Conservation (phyloP, 2,888 invertebrate species). For the Antitype chi region DNA sequence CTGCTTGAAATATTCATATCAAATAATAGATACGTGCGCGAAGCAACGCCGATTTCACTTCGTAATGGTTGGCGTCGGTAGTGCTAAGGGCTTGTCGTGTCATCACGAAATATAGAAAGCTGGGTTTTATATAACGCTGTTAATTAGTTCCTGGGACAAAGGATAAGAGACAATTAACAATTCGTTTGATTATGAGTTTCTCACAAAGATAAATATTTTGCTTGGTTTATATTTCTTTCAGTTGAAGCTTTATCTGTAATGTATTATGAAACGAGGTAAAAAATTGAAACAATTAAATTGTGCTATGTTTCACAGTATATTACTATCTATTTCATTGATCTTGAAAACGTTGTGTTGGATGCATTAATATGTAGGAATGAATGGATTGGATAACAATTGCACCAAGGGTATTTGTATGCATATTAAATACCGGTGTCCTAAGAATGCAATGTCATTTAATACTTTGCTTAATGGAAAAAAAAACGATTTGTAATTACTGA, state of each 20-base stretch:
- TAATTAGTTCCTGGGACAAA: constrained; percentile 45
- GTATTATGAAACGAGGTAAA: constrained; percentile 7
- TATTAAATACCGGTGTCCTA: constrained; percentile 43
- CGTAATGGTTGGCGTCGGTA: constrained; percentile 46
- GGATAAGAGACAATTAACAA: constrained; percentile 28
- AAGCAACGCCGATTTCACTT: constrained; percentile 69
- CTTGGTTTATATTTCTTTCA: not conserved
- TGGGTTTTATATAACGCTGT: constrained; percentile 44
- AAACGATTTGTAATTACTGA: constrained; percentile 25
- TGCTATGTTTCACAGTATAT: constrained; percentile 3
- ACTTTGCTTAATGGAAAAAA: constrained; percentile 21
- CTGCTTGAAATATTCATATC: constrained; percentile 61
- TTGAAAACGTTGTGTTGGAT: constrained; percentile 50
- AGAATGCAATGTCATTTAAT: constrained; percentile 51
- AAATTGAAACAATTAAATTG: not conserved
- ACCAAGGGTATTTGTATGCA: constrained; percentile 58
- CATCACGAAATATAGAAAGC: constrained; percentile 75
- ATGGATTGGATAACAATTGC: constrained; percentile 52
- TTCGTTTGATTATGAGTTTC: constrained; percentile 12
- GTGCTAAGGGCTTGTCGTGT: constrained; percentile 66
- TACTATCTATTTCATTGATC: constrained; percentile 46
- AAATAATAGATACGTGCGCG: constrained; percentile 55
- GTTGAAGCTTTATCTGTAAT: not conserved
- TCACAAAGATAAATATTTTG: constrained; percentile 23
- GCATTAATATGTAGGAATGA: constrained; percentile 56